Evolutionary conservation across 2,113 vertebrate genomes (phyloP).

Genomic region (Hippocampus barbouri): DNA sequence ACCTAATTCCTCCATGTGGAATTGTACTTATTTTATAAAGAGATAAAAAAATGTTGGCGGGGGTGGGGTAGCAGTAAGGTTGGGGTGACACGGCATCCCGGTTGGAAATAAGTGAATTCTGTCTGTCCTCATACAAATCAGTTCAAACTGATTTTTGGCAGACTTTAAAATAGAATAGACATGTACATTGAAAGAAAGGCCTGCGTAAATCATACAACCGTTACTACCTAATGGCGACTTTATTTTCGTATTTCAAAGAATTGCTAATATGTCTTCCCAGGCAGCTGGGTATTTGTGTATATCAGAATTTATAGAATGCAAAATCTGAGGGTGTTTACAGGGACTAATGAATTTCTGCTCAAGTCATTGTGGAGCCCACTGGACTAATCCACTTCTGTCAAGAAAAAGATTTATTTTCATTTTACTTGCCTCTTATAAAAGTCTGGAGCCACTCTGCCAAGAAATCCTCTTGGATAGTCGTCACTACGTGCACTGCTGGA

Average conservation of each 20-base stretch:
- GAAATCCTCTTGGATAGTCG: constrained; percentile 63
- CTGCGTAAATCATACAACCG: too few species aligned
- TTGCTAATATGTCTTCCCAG: constrained; percentile 10
- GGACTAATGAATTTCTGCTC: constrained; percentile 47
- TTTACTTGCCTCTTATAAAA: constrained; percentile 61
- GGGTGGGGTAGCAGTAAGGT: too few species aligned
- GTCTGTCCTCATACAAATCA: too few species aligned
- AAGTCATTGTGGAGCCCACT: constrained; percentile 35
- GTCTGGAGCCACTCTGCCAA: constrained; percentile 60
- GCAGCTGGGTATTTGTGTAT: constrained; percentile 22
- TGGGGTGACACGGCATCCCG: too few species aligned
- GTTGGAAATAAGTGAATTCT: too few species aligned
- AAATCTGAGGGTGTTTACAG: constrained; percentile 7
- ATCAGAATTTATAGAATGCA: constrained; percentile 12
- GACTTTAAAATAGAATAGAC: too few species aligned
- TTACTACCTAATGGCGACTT: background rate
- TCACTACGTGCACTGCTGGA: constrained; percentile 56
- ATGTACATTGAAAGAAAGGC: too few species aligned
- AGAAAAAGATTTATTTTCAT: constrained; percentile 50
- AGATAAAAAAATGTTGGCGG: background rate
- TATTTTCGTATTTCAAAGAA: background rate
- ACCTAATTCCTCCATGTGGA: background rate
- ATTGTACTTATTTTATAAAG: background rate
- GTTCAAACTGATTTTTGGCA: too few species aligned
- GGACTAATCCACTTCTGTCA: constrained; percentile 56